A percentile compares a stretch with the other conserved stretches of the same genome.
Evolutionary conservation across 37 sponge, comb jelly and placozoan species (phyloP).

Genomic region (Chondrilla cf. caribensis): DNA sequence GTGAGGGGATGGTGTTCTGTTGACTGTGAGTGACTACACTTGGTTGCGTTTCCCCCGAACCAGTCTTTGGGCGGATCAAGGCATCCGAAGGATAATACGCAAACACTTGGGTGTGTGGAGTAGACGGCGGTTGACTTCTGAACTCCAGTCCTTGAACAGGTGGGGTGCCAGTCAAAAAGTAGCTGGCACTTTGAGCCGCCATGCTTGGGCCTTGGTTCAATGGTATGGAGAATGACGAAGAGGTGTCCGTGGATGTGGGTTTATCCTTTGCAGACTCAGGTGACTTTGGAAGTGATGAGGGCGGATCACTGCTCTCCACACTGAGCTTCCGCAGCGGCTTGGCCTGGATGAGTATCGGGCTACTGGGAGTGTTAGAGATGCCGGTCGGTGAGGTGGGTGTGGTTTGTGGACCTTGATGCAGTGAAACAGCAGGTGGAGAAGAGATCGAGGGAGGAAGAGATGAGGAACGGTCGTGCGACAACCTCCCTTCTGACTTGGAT

Average conservation of each 20-base stretch:
- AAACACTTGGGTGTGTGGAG: conserved; percentile 27
- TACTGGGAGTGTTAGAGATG: background rate
- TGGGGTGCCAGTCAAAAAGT: conserved; percentile 16
- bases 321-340: background rate
- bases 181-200: conserved; percentile 25
- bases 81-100: conserved; percentile 13
- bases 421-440: background rate
- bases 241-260: background rate
- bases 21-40: too few species aligned
- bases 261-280: background rate
- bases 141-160: conserved; percentile 28
- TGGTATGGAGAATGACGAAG: background rate
- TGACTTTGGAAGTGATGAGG: background rate
- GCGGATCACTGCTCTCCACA: background rate
- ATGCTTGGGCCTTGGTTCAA: conserved; percentile 24
- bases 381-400: background rate
- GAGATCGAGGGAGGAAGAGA: background rate
- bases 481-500: background rate
- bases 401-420: background rate
- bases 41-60: too few species aligned
- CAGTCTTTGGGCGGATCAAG: background rate
- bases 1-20: background rate
- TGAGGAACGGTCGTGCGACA: background rate
- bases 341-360: too few species aligned
- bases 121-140: background rate